Conservation (phyloP, 2,888 invertebrate species). For the Gymnoscelis rufifasciata region DNA sequence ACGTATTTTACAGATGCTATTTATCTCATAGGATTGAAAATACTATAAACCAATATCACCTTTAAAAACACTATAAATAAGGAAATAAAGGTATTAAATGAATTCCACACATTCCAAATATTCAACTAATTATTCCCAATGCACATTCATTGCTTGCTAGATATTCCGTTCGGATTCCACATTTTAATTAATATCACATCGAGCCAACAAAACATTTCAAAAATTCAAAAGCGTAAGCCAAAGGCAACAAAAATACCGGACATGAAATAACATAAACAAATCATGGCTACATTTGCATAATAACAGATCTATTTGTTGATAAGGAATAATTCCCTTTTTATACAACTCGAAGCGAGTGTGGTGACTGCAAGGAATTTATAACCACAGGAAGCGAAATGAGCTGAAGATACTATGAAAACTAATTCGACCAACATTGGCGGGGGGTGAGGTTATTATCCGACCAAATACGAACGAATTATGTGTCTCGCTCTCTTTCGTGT, state of each 20-base stretch:
- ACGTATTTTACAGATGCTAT: no score
- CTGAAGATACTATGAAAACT: no score
- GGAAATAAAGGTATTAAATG: no score
- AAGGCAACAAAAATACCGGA: conserved; percentile 2
- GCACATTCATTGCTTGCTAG: neutral
- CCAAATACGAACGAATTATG: no score
- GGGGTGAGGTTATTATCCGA: no score
- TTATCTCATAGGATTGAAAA: no score
- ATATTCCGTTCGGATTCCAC: neutral
- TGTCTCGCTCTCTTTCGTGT: no score
- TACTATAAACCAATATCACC: no score
- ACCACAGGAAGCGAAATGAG: no score
- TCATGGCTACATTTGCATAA: conserved; percentile 18
- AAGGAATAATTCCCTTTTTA: conserved; percentile 9
- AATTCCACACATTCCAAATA: neutral
- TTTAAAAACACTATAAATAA: no score
- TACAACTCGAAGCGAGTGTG: conserved; percentile 3
- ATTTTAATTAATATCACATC: neutral
- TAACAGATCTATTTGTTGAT: conserved; percentile 18
- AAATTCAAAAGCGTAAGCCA: neutral
- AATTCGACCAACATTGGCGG: no score
- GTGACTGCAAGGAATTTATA: neutral
- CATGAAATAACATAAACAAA: conserved; percentile 7
- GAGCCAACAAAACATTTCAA: neutral
- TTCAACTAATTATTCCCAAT: neutral